phyloP scores from a whole-genome alignment of 2,797 vertebrate genomes.

The Halcyon badia region DNA sequence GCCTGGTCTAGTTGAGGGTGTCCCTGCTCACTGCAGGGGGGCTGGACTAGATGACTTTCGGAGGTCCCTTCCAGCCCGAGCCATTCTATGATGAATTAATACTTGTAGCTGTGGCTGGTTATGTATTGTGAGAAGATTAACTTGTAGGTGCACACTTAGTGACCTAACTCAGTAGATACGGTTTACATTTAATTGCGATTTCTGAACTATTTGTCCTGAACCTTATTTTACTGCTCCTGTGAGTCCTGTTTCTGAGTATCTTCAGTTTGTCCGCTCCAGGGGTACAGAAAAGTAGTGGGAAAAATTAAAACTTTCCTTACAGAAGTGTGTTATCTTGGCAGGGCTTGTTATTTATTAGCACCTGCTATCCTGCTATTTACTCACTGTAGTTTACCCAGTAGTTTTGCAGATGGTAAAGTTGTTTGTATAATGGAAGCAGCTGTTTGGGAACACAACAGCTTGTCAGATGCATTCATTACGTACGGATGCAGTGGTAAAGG shows the following conservation, averaged over 20 bases:
- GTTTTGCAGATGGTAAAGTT: constrained; percentile 66
- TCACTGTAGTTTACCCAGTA: constrained; percentile 54
- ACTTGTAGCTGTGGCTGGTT: background rate
- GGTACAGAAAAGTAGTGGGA: background rate
- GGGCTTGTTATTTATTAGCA: constrained; percentile 48
- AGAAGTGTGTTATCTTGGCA: constrained; percentile 19
- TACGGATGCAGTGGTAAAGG: constrained; percentile 30
- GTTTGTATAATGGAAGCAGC: constrained; percentile 62
- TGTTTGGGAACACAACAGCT: constrained; percentile 67
- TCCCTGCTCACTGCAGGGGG: too few species aligned
- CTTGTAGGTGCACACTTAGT: background rate
- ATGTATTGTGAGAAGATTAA: background rate
- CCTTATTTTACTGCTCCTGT: background rate
- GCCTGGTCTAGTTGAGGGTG: too few species aligned
- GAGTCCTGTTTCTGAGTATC: background rate
- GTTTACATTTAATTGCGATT: background rate
- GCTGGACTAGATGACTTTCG: too few species aligned
- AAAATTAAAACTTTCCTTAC: background rate
- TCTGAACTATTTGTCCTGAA: background rate
- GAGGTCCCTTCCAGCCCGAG: too few species aligned
- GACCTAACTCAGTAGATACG: background rate
- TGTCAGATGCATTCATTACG: constrained; percentile 62
- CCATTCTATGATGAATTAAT: background rate
- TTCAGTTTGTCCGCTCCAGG: background rate
- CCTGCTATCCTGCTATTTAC: constrained; percentile 73